These are phyloP conservation scores for Timema podura DNA, from an alignment of 2,888 invertebrate genomes.

Conservation along the genomic window DNA sequence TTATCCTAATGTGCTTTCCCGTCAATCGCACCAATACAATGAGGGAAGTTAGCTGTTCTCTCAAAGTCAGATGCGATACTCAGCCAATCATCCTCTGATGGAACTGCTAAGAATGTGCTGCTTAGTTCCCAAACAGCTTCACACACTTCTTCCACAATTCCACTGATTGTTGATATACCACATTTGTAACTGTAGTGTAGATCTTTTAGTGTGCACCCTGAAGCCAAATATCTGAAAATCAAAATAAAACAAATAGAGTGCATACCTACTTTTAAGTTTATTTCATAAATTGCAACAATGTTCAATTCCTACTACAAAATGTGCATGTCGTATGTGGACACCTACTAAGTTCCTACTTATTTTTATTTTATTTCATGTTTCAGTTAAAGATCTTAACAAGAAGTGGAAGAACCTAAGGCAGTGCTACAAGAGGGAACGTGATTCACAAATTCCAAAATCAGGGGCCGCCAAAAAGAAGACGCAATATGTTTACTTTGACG, in stretches of 20 bases:
- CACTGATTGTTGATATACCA: not conserved
- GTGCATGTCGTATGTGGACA: not conserved
- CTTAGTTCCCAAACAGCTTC: slow-evolving; percentile 7
- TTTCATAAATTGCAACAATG: slow-evolving; percentile 1
- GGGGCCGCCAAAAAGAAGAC: not conserved
- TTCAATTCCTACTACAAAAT: not conserved
- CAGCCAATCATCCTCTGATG: not conserved
- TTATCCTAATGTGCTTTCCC: slow-evolving; percentile 7
- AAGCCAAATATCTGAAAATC: slow-evolving; percentile 5
- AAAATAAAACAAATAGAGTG: slow-evolving; percentile 1
- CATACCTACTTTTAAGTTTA: slow-evolving; percentile 2
- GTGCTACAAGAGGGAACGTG: not conserved
- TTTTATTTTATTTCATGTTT: not conserved
- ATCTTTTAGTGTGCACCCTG: slow-evolving; percentile 2
- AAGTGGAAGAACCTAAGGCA: slow-evolving; percentile 9
- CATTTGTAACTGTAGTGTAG: slow-evolving; percentile 5
- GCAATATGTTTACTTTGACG: slow-evolving; percentile 7
- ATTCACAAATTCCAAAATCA: slow-evolving; percentile 7
- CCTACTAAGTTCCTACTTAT: not conserved
- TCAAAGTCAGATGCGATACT: not conserved
- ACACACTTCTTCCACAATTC: slow-evolving; percentile 7
- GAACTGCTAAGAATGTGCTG: slow-evolving; percentile 5
- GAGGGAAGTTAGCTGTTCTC: slow-evolving; percentile 1
- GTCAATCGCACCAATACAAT: slow-evolving; percentile 2
- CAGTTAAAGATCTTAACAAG: slow-evolving; percentile 1